Evolutionary conservation across 53 echinoderm and acorn worm species (phyloP), one percentile per base, ranked within the genome.

Genomic region (Glandiceps talaboti): DNA sequence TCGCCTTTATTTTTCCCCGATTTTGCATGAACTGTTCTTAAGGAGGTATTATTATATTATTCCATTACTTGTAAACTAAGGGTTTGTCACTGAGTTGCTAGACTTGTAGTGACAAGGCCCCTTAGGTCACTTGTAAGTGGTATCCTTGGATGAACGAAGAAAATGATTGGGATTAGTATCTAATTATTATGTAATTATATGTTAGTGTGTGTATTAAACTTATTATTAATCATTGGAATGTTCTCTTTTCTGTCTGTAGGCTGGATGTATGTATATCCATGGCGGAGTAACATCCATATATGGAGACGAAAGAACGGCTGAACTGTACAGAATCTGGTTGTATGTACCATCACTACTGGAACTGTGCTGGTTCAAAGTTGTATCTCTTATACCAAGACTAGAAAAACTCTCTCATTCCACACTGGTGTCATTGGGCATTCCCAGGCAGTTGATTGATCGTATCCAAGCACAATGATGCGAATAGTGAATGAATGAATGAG

Each of bases 191-290:
- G 6, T 20, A 45, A 12, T 45, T 45, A 20, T 12, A 45, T 45
- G 64, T 45, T 45, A 12, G 64, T 45, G 64, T 45, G 6, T n/a
- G n/a, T n/a, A n/a, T n/a, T n/a, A n/a, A n/a, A n/a, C n/a, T n/a
- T n/a, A n/a, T n/a, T n/a, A n/a, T n/a, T n/a, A n/a, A n/a, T n/a
- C n/a, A n/a, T n/a, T n/a, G n/a, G n/a, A n/a, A n/a, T n/a, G n/a
- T n/a, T n/a, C n/a, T n/a, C n/a, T n/a, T n/a, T n/a, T 78, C 28
- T 30, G 27, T 26, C 64, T 75, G 25, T 86, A 96, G 96, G 84
- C 33, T 28, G 96, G 96, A 1, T 96, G 96, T 33, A 77, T 96
- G 27, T 96, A 88, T 84, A 90, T 81, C 83, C 92, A 96, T 76
- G 96, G 96, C 12, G 96, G 96, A 27, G 96, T 96, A 0, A 82